phyloP scores from a whole-genome alignment of 2,797 vertebrate species.

The Spinus pinus region DNA sequence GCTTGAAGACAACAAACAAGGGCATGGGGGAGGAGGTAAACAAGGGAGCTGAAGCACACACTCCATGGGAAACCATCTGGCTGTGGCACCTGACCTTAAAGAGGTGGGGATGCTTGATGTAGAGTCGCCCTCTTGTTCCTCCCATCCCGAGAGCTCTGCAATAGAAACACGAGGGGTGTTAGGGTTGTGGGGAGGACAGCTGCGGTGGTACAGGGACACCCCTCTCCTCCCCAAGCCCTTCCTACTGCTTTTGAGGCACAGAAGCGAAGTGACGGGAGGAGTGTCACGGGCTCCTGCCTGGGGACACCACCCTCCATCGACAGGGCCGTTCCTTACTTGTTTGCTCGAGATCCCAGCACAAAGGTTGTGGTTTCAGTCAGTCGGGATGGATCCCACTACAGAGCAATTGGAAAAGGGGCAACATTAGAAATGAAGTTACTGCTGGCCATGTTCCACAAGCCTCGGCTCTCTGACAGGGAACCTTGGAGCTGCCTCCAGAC shows the following conservation, averaged over 20 bases:
- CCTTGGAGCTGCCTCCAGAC: not conserved
- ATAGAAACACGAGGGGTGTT: not conserved
- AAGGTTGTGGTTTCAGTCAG: slow-evolving; percentile 89
- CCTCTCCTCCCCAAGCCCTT: slow-evolving; percentile 47
- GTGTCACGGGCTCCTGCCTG: slow-evolving; percentile 29
- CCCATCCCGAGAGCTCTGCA: slow-evolving; percentile 97
- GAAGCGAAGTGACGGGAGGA: slow-evolving; percentile 42
- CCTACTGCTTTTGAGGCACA: slow-evolving; percentile 37
- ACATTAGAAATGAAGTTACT: slow-evolving; percentile 37
- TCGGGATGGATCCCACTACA: slow-evolving; percentile 93
- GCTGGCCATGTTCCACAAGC: not conserved
- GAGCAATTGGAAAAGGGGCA: slow-evolving; percentile 56
- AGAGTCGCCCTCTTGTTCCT: slow-evolving; percentile 95
- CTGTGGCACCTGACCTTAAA: slow-evolving; percentile 85
- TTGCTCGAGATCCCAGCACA: slow-evolving; percentile 95
- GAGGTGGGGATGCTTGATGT: slow-evolving; percentile 95
- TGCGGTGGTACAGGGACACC: not conserved
- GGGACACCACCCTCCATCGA: slow-evolving; percentile 20
- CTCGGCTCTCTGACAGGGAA: not conserved
- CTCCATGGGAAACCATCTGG: not conserved
- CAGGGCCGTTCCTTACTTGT: slow-evolving; percentile 86
- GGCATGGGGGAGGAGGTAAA: not conserved
- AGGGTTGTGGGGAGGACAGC: not conserved
- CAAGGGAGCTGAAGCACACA: not conserved
- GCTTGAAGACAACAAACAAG: not conserved